phyloP scores from a whole-genome alignment of 2,113 vertebrate genomes.

The Megaleporinus macrocephalus region DNA sequence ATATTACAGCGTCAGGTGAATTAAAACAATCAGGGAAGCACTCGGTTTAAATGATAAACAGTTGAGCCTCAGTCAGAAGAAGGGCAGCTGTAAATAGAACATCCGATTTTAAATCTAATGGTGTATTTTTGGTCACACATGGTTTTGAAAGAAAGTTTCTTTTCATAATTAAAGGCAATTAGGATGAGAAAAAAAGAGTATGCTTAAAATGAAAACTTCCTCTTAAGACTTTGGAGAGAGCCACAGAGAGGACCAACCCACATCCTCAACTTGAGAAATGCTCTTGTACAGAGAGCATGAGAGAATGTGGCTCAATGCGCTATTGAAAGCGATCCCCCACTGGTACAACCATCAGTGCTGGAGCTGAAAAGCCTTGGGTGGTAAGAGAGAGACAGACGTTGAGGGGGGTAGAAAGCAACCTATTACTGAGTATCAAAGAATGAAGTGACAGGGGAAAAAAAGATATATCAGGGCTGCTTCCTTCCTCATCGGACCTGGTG shows the following conservation, averaged over 20 bases:
- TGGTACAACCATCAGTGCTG: neutral
- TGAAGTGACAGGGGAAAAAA: slow-evolving; percentile 14
- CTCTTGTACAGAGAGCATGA: neutral
- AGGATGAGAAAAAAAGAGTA: neutral
- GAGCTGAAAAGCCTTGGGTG: slow-evolving; percentile 13
- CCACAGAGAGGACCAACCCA: neutral
- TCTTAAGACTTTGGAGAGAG: neutral
- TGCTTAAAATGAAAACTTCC: neutral
- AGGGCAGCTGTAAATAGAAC: neutral
- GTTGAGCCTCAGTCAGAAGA: neutral
- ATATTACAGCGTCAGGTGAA: neutral
- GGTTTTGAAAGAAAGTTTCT: neutral
- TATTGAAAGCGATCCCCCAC: slow-evolving; percentile 14
- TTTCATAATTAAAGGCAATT: neutral
- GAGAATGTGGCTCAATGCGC: slow-evolving; percentile 10
- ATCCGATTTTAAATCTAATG: neutral
- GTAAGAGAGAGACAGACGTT: neutral
- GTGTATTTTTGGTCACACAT: neutral
- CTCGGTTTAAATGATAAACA: neutral
- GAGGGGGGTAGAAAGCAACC: neutral
- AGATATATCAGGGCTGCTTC: slow-evolving; percentile 11
- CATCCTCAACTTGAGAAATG: neutral
- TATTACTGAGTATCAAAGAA: slow-evolving; percentile 7
- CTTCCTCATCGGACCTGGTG: slow-evolving; percentile 12
- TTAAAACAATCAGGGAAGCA: neutral